Percentiles rank a stretch among this genome's conserved stretches.
These are phyloP conservation scores for Oncorhynchus tshawytscha DNA, from an alignment of 2,113 vertebrate species.

Conservation along the genomic window DNA sequence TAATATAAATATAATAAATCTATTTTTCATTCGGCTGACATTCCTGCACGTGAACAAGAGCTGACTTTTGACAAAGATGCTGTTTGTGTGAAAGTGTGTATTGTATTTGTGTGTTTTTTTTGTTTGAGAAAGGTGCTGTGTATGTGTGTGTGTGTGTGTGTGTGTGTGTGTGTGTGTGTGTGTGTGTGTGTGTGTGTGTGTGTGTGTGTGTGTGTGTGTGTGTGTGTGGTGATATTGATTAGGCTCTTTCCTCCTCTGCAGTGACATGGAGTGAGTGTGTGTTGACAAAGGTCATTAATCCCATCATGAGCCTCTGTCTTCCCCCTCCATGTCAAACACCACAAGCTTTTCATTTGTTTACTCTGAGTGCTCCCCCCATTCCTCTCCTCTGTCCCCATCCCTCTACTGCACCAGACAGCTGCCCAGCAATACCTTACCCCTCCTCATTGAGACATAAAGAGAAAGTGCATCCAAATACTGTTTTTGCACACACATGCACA, in stretches of 20 bases:
- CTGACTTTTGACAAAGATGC: not conserved
- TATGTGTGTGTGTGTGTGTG: not conserved
- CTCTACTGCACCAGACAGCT: conserved; percentile 29
- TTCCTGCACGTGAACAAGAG: not conserved
- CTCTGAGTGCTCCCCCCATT: conserved; percentile 74
- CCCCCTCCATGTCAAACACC: conserved; percentile 82
- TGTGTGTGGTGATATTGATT: not conserved
- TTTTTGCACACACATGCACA: conserved; percentile 8
- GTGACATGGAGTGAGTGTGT: conserved; percentile 4
- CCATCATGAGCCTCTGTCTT: conserved; percentile 86
- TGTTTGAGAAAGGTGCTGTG: not conserved
- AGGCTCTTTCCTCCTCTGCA: not conserved
- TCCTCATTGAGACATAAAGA: not conserved
- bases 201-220: not conserved
- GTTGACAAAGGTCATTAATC: conserved; percentile 88
- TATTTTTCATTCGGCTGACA: not conserved
- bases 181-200: not conserved
- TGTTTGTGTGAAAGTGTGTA: not conserved
- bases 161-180: not conserved
- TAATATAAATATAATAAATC: not conserved
- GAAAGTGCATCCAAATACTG: not conserved
- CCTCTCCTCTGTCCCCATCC: conserved; percentile 34
- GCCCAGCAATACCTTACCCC: not conserved
- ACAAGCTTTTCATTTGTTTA: conserved; percentile 93
- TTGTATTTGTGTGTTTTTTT: not conserved